Conservation (phyloP, 2,797 vertebrate species). For the Clarias laeviceps region DNA sequence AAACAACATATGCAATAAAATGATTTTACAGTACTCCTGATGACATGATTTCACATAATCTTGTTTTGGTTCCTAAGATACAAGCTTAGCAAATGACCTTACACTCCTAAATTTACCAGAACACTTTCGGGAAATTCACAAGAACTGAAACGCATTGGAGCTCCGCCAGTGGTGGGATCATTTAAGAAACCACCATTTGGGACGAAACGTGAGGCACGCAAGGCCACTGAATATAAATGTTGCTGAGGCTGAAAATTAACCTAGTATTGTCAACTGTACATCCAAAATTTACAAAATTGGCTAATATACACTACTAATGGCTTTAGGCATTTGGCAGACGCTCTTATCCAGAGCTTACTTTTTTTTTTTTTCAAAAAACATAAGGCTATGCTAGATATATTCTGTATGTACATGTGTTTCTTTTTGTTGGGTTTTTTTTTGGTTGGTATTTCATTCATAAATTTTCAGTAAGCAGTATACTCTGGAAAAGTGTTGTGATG, state of each 20-base stretch:
- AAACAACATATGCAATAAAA: constrained; percentile 37
- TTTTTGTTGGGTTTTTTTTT: no score
- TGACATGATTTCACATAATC: constrained; percentile 4
- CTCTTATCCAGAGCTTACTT: no score
- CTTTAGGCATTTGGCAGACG: no score
- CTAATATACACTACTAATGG: not conserved
- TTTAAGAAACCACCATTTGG: not conserved
- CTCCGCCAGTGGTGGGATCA: not conserved
- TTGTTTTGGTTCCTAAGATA: not conserved
- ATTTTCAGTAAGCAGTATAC: not conserved
- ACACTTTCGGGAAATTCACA: constrained; percentile 8
- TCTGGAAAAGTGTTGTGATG: no score
- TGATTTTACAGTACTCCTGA: not conserved
- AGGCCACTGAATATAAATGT: not conserved
- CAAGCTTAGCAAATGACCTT: not conserved
- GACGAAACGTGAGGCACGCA: not conserved
- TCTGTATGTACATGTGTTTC: no score
- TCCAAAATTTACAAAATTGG: not conserved
- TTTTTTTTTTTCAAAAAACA: no score
- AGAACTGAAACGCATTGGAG: constrained; percentile 15
- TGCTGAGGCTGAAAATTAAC: not conserved
- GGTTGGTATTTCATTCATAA: not conserved
- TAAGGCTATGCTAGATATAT: no score
- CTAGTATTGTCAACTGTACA: not conserved
- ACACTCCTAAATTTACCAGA: not conserved